These are phyloP conservation scores for Habrosyne pyritoides DNA, from an alignment of 2,888 invertebrate species.

Conservation along the genomic window DNA sequence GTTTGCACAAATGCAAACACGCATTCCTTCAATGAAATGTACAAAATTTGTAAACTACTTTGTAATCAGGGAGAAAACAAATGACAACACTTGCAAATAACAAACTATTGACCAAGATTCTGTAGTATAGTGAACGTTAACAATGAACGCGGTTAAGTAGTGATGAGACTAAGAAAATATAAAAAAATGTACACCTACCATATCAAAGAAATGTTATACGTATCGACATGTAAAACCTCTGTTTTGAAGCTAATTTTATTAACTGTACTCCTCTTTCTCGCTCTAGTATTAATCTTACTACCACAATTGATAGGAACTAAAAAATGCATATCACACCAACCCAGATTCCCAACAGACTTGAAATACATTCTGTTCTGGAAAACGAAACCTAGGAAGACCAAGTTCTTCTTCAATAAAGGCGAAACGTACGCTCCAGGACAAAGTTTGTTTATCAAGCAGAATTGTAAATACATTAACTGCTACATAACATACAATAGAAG, in stretches of 20 bases:
- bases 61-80: not conserved
- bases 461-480: slow-evolving; percentile 66
- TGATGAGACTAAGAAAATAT: not conserved
- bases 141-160: not conserved
- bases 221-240: slow-evolving; percentile 40
- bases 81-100: no score
- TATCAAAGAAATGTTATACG: slow-evolving; percentile 54
- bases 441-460: slow-evolving; percentile 57
- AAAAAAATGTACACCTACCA: slow-evolving; percentile 41
- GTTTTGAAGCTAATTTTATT: slow-evolving; percentile 41
- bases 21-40: slow-evolving; percentile 32
- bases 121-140: not conserved
- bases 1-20: not conserved
- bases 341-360: slow-evolving; percentile 58
- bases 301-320: slow-evolving; percentile 40
- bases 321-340: slow-evolving; percentile 14
- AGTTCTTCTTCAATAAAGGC: slow-evolving; percentile 23
- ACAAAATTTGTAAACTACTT: slow-evolving; percentile 12
- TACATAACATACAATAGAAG: slow-evolving; percentile 62
- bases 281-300: slow-evolving; percentile 42
- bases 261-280: slow-evolving; percentile 29
- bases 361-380: slow-evolving; percentile 73
- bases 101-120: not conserved
- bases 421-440: slow-evolving; percentile 49
- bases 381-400: slow-evolving; percentile 23